phyloP scores from a whole-genome alignment of 2,113 vertebrate genomes.

The Tor tambroides region DNA sequence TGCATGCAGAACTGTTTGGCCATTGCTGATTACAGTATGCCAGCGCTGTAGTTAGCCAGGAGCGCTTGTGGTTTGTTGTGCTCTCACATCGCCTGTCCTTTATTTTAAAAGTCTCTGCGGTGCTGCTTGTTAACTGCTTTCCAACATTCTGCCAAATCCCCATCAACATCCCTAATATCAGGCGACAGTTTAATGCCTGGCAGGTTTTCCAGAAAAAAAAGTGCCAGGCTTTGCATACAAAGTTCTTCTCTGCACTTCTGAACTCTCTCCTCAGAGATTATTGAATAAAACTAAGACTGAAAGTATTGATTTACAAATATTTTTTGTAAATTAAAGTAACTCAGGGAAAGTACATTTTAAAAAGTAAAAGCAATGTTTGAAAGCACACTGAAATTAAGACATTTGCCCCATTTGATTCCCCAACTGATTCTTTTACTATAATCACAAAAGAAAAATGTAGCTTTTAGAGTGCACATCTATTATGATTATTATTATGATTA shows the following conservation, averaged over 20 bases:
- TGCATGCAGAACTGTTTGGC: neutral
- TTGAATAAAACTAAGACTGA: neutral
- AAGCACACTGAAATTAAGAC: neutral
- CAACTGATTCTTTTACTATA: neutral
- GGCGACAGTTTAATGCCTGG: constrained; percentile 54
- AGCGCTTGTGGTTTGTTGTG: constrained; percentile 19
- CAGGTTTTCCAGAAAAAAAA: constrained; percentile 47
- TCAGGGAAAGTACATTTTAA: neutral
- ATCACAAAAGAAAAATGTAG: too few species aligned
- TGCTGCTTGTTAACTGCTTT: constrained; percentile 30
- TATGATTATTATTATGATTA: too few species aligned
- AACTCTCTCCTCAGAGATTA: neutral
- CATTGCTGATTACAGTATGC: constrained; percentile 5
- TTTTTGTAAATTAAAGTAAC: neutral
- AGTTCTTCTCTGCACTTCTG: neutral
- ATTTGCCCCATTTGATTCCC: neutral
- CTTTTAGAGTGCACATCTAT: too few species aligned
- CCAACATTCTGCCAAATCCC: constrained; percentile 48
- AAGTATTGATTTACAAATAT: neutral
- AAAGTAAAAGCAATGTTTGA: neutral
- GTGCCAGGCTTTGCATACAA: constrained; percentile 50
- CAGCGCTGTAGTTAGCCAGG: neutral
- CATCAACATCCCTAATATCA: constrained; percentile 38
- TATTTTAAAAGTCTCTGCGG: neutral
- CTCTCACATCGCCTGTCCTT: constrained; percentile 4